Percentiles rank a stretch among this genome's conserved stretches.
phyloP scores from a whole-genome alignment of 1,140 invertebrate genomes.

The Diabrotica virgifera region DNA sequence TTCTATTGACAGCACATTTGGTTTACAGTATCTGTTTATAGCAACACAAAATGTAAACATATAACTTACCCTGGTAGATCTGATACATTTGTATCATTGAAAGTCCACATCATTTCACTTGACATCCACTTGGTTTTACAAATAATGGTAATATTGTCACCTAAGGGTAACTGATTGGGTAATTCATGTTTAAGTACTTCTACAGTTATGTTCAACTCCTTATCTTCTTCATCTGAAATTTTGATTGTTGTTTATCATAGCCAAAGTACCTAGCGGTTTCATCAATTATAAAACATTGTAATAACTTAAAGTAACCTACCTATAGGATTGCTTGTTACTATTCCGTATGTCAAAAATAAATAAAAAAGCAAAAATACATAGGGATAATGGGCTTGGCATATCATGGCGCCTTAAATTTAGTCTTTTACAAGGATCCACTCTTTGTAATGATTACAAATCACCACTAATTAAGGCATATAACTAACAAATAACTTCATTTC shows the following conservation, averaged over 20 bases:
- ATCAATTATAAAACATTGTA: slow-evolving; percentile 7
- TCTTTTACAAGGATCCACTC: slow-evolving; percentile 28
- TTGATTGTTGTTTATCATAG: background rate
- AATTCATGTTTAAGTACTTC: slow-evolving; percentile 40
- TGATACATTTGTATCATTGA: slow-evolving; percentile 50
- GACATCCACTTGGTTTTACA: slow-evolving; percentile 47
- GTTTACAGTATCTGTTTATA: no score
- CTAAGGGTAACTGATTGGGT: slow-evolving; percentile 40
- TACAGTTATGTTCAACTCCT: slow-evolving; percentile 35
- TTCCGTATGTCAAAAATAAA: slow-evolving; percentile 35
- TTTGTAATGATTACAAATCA: slow-evolving; percentile 29
- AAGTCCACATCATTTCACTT: slow-evolving; percentile 48
- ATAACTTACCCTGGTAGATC: slow-evolving; percentile 45
- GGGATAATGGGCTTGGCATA: slow-evolving; percentile 46
- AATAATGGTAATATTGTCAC: slow-evolving; percentile 50
- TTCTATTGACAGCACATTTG: no score
- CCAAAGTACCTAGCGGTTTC: slow-evolving; percentile 4
- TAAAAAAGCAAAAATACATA: slow-evolving; percentile 36
- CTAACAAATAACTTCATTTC: slow-evolving; percentile 33
- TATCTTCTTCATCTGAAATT: slow-evolving; percentile 34
- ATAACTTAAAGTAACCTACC: slow-evolving; percentile 30
- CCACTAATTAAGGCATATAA: slow-evolving; percentile 29
- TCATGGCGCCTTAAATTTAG: slow-evolving; percentile 40
- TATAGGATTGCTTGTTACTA: slow-evolving; percentile 33
- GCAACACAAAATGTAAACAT: slow-evolving; percentile 4